Base-by-base conservation (phyloP, 2,113 vertebrate species). In the Aythya baeri region DNA sequence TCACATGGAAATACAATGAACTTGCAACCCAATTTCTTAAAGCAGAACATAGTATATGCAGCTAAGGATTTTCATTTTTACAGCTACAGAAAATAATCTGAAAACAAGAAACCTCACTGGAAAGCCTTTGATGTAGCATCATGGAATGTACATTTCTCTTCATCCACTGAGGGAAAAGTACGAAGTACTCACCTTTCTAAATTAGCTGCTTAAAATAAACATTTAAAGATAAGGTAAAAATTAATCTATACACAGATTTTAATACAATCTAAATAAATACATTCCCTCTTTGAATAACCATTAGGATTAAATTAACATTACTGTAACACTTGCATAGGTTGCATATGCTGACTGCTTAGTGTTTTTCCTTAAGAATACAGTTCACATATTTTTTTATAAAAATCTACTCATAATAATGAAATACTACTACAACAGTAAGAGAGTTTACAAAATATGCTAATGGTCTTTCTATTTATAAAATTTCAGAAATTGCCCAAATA, bases 261-360 rank as follows among this genome's bases (percentile, higher is more conserved):
- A 74, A 71, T 20, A 17, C 7, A 49, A n/a, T 52, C 11, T 8
- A 44, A 74, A 71, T 11, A 79, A 86, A 68, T 70, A 71, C 27
- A 0, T 0, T 44, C 7, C 75, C 11, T 34, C 29, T 70, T 11
- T 50, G 36, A 50, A 70, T 83, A 80, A 49, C 6, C 1, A 1
- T 61, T 55, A 59, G 13, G 22, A 71, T 26, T 85, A 63, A 46
- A 4, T 49, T 14, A 17, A 34, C 2, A 32, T 5, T 27, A n/a
- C 7, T 78, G 25, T 3, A 71, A 7, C 3, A 44, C 9, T 2
- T 70, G 5, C 8, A 29, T 65, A 29, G 6, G 4, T 17, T 83
- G 6, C 21, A 23, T 27, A 70, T 29, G 3, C 55, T 74, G 50
- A 32, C 6, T 79, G 21, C 1, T 74, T 71, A 80, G n/a, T 34